These are phyloP conservation scores for Clarias macrocephalus DNA, from an alignment of 2,113 vertebrate genomes.

Conservation along the genomic window DNA sequence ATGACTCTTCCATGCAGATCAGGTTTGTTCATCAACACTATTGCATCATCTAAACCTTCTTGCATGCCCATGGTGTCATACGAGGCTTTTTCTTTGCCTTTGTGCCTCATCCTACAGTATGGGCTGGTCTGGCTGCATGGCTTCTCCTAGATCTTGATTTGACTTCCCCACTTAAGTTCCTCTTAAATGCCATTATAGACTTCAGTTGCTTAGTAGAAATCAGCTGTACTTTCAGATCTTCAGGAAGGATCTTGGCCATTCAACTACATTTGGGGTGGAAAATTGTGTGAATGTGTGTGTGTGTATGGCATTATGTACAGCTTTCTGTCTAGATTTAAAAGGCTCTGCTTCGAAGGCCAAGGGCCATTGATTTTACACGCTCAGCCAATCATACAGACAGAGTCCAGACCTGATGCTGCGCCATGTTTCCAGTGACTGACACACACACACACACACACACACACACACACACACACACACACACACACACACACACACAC, in stretches of 20 bases:
- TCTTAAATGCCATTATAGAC: not conserved
- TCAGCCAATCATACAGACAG: constrained; percentile 69
- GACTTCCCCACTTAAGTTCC: not conserved
- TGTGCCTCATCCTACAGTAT: not conserved
- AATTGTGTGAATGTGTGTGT: constrained; percentile 15
- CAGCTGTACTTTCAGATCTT: not conserved
- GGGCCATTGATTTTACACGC: constrained; percentile 65
- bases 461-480: constrained; percentile 54
- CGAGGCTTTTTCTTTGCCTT: not conserved
- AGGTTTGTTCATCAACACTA: not conserved
- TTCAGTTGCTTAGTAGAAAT: not conserved
- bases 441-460: constrained; percentile 56
- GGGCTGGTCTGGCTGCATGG: not conserved
- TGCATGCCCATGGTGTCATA: not conserved
- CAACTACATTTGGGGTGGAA: not conserved
- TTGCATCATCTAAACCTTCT: not conserved
- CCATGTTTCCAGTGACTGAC: constrained; percentile 45
- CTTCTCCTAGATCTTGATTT: not conserved
- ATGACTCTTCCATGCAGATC: not conserved
- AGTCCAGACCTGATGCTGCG: constrained; percentile 57
- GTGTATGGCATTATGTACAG: constrained; percentile 15
- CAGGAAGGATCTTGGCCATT: not conserved
- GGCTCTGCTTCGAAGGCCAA: constrained; percentile 58
- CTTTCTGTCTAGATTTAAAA: constrained; percentile 63
- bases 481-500: constrained; percentile 55